Evolutionary conservation across 2,888 invertebrate genomes (phyloP).

Genomic region (Allolobophora icterica): DNA sequence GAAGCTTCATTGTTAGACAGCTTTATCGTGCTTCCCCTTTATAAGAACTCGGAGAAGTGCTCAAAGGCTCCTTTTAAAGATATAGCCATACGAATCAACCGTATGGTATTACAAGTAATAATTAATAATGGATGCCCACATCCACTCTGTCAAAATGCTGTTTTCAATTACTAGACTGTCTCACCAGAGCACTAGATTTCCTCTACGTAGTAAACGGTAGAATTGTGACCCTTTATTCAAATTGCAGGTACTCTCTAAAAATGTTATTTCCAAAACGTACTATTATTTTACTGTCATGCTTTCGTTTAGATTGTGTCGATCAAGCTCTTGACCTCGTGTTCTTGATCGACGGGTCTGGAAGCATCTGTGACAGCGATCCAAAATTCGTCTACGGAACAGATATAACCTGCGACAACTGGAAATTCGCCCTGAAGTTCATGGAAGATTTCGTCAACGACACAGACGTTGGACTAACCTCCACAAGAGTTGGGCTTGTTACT

Average conservation of each 20-base stretch:
- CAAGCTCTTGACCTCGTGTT: constrained; percentile 36
- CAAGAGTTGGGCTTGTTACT: constrained; percentile 32
- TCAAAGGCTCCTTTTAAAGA: no score
- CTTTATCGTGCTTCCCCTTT: no score
- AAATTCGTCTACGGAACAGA: constrained; percentile 31
- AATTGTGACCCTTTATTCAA: no score
- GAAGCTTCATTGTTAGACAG: no score
- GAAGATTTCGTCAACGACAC: constrained; percentile 22
- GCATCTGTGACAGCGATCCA: constrained; percentile 40
- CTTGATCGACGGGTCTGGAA: constrained; percentile 36
- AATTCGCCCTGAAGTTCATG: constrained; percentile 2
- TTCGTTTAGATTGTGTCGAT: background rate
- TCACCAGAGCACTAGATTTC: no score
- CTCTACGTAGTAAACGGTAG: no score
- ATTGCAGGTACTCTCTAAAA: background rate
- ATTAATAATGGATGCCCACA: no score
- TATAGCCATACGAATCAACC: no score
- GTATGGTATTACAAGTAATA: no score
- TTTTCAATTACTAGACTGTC: no score
- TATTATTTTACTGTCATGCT: background rate
- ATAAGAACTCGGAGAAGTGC: background rate
- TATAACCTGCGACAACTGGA: constrained; percentile 38
- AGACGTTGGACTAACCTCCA: background rate
- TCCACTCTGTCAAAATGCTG: no score
- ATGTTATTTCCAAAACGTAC: background rate